Base-by-base conservation (phyloP, 2,888 invertebrate genomes). In the Rhingia campestris region DNA sequence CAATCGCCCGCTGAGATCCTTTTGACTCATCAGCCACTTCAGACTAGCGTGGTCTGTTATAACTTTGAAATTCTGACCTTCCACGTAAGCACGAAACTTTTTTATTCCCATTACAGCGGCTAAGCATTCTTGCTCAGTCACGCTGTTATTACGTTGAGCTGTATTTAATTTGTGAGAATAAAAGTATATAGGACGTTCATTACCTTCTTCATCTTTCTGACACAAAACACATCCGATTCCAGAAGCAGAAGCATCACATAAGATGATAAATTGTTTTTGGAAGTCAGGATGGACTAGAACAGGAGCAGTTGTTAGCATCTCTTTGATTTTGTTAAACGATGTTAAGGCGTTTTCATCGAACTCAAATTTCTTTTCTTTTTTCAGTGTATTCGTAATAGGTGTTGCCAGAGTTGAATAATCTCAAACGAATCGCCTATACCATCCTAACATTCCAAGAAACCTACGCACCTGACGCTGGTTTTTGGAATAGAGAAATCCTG, bases 371-470 rank as follows among this genome's bases (percentile, higher is more conserved):
- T 9, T 6, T 1, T n/a, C 22, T 22, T 74, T 80, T 12, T 76
- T 81, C 6, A 85, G 54, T 0, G 76, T 43, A 35, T 87, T 61
- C 1, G 86, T 82, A 32, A 86, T 54, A 2, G 84, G 81, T 0
- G 81, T 58, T 0, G 86, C 79, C 0, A 86, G 7, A 2, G 75
- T 14, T 4, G 86, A 81, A 59, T 54, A 86, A 33, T 81, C 75
- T 84, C n/a, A n/a, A n/a, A n/a, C n/a, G n/a, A n/a, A n/a, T n/a
- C n/a, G n/a, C n/a, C n/a, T n/a, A n/a, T n/a, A 86, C 76, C 86
- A 87, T 4, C 87, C 86, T 0, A 81, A 67, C 75, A 82, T 86
- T 10, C 86, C 84, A 3, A 87, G 41, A 43, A 87, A 86, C 4
- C 85, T n/a, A n/a, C n/a, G n/a, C n/a, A n/a, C n/a, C n/a, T n/a